These are phyloP conservation scores for Drosophila aldrichi DNA, from an alignment of 2,888 invertebrate genomes.

Conservation along the genomic window DNA sequence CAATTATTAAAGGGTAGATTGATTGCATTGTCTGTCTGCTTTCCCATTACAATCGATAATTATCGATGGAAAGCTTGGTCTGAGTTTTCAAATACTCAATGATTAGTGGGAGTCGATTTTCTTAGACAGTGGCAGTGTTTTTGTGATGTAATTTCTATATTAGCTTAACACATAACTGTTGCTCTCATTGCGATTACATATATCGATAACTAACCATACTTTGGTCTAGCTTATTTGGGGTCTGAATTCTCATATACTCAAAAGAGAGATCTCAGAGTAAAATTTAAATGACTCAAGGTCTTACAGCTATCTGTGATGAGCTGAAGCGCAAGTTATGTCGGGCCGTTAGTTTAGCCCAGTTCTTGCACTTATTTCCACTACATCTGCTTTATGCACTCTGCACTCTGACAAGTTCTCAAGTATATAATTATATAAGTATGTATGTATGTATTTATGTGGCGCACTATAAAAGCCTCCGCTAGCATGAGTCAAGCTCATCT, in stretches of 20 bases:
- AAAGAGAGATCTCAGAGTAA: not conserved
- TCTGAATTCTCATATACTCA: too few relatives aligned
- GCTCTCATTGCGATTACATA: not conserved
- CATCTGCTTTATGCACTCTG: conserved; percentile 45
- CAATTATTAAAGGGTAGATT: not conserved
- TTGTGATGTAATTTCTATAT: not conserved
- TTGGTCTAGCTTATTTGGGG: not conserved
- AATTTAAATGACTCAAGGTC: not conserved
- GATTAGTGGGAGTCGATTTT: not conserved
- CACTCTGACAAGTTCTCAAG: conserved; percentile 30
- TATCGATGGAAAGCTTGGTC: too few relatives aligned
- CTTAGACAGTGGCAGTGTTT: not conserved
- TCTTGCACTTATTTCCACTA: conserved; percentile 17
- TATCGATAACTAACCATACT: not conserved
- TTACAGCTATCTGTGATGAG: not conserved
- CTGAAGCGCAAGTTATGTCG: conserved; percentile 16
- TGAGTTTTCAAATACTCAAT: not conserved
- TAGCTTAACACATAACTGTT: too few relatives aligned
- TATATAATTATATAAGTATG: conserved; percentile 1
- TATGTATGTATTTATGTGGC: conserved; percentile 3
- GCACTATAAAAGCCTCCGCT: conserved; percentile 35
- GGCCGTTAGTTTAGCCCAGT: conserved; percentile 12
- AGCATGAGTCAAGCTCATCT: conserved; percentile 24
- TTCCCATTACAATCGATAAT: too few relatives aligned
- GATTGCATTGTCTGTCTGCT: not conserved